Base-by-base conservation (phyloP, 2,888 invertebrate species). In the Pimpla rufipes region DNA sequence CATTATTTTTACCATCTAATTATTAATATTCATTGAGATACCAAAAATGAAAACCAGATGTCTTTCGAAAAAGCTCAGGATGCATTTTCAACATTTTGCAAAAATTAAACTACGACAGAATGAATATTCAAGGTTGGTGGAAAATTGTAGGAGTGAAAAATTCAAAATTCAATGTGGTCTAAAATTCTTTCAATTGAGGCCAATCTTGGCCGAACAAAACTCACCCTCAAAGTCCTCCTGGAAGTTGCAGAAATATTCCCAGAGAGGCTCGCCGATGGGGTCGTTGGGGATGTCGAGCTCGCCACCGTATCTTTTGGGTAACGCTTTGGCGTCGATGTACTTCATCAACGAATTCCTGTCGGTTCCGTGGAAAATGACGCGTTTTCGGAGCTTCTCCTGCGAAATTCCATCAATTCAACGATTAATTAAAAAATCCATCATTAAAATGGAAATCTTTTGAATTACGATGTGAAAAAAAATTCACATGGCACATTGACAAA, bases 281-380 rank as follows among this genome's bases (percentile, higher is more conserved):
- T 95, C 94, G 40, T 94, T 94, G 0, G 96, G 95, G 8, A 96
- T 94, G 0, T 96, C 95, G 55, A 96, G 93, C 1, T 93, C 93
- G 0, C 97, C 97, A 0, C 97, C 97, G 85, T 96, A 96, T 79
- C 94, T 93, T 37, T 94, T 93, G 16, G 96, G 95, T 86, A 97
- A 89, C 13, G 94, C 94, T 47, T 94, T 94, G 0, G 94, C 93
- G 55, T 96, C 95, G 4, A 97, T 93, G 83, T 95, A 94, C 47
- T 95, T 92, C 81, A 94, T 93, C 68, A 97, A 90, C 0, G 96
- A 94, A 78, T 95, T 94, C 89, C 93, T 94, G 89, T 97, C 95
- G 13, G 94, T 94, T 0, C 97, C 97, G 90, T 97, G 97, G 93
- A 97, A 97, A 89, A 95, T 94, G 77, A 97, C 95, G 90, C 98